Evolutionary conservation across 2,797 vertebrate genomes (phyloP).

Genomic region (Danio albolineatus): DNA sequence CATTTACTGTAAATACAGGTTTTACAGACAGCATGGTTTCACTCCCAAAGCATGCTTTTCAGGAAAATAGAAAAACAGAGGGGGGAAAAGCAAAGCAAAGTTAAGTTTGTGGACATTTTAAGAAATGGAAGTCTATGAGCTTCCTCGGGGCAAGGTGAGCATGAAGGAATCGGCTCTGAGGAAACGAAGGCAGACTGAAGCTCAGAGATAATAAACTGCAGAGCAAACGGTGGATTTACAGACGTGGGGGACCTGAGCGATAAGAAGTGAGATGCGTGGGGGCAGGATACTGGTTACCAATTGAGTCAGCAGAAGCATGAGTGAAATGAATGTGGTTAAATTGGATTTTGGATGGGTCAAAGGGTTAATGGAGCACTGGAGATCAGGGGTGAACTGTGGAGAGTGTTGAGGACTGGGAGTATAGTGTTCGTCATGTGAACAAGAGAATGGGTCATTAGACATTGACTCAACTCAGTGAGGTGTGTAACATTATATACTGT

Average conservation of each 20-base stretch:
- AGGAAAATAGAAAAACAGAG: background rate
- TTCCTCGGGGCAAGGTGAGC: conserved; percentile 47
- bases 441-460: conserved; percentile 1
- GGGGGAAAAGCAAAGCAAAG: conserved; percentile 1
- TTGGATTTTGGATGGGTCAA: conserved; percentile 40
- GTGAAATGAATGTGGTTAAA: conserved; percentile 46
- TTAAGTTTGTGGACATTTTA: background rate
- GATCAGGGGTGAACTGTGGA: background rate
- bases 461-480: background rate
- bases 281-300: conserved; percentile 8
- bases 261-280: conserved; percentile 49
- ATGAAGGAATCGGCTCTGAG: conserved; percentile 33
- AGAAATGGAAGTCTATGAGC: background rate
- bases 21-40: background rate
- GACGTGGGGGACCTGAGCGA: conserved; percentile 26
- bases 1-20: background rate
- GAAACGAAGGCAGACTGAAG: conserved; percentile 34
- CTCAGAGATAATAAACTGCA: conserved; percentile 51
- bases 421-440: conserved; percentile 4
- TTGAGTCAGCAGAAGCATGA: conserved; percentile 52
- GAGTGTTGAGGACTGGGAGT: background rate
- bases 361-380: conserved; percentile 23
- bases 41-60: background rate
- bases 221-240: conserved; percentile 45
- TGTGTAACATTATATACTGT: conserved; percentile 20